These are phyloP conservation scores for Sciurus vulgaris DNA, from an alignment of 2,797 vertebrate species.

Conservation along the genomic window DNA sequence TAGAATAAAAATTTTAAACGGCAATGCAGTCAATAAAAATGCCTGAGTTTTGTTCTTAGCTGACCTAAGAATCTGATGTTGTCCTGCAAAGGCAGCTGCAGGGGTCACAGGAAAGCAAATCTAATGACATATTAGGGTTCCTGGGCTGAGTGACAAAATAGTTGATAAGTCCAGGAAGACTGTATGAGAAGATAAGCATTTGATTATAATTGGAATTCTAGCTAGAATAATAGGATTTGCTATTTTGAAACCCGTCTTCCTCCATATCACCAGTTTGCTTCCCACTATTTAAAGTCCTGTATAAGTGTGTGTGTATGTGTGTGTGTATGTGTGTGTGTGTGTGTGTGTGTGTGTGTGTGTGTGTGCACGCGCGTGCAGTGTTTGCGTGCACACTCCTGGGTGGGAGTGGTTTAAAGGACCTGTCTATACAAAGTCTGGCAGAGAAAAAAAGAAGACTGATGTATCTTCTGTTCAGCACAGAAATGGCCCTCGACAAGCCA, in stretches of 20 bases:
- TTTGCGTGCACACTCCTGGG: neutral
- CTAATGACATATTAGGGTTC: neutral
- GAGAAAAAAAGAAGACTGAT: neutral
- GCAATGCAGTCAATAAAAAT: neutral
- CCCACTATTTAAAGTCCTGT: neutral
- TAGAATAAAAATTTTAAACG: neutral
- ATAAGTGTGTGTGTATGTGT: neutral
- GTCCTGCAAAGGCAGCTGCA: neutral
- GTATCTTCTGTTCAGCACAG: neutral
- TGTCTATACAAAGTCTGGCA: neutral
- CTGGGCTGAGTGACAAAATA: neutral
- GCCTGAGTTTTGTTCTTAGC: neutral
- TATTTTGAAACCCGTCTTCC: neutral
- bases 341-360: neutral
- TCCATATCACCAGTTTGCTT: neutral
- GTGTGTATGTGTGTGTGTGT: neutral
- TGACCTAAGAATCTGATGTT: neutral
- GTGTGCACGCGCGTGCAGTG: neutral
- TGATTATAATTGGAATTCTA: neutral
- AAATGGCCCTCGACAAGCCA: neutral
- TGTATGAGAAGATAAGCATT: neutral
- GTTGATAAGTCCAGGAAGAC: neutral
- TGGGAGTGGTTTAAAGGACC: neutral
- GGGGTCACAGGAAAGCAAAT: neutral
- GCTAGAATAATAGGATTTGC: neutral